These are phyloP conservation scores for Junco hyemalis DNA, from an alignment of 2,113 vertebrate species.

Conservation along the genomic window DNA sequence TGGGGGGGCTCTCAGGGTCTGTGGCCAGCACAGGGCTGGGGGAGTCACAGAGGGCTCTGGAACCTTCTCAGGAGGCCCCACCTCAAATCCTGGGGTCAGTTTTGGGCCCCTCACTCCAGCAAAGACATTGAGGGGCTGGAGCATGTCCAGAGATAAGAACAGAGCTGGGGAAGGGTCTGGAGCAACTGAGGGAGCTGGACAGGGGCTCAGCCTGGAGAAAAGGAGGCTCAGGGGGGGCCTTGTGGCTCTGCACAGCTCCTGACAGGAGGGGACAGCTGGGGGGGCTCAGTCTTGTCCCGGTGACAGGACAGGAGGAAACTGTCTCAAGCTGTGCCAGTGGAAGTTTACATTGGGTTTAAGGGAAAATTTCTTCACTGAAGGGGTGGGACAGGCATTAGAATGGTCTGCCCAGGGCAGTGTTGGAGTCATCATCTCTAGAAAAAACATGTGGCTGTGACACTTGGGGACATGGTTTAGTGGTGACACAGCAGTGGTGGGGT, in stretches of 20 bases:
- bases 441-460: neutral
- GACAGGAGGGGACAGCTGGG: neutral
- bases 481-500: neutral
- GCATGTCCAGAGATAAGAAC: neutral
- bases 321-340: neutral
- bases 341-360: neutral
- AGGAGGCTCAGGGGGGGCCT: neutral
- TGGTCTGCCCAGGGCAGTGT: neutral
- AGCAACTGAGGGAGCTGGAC: neutral
- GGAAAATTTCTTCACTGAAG: neutral
- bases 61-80: neutral
- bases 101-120: neutral
- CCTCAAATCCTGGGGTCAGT: neutral
- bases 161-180: neutral
- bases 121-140: neutral
- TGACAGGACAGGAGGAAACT: neutral
- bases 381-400: neutral
- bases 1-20: neutral
- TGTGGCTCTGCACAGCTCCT: neutral
- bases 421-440: neutral
- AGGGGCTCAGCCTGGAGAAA: neutral
- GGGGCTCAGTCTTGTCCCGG: neutral
- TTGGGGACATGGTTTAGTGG: neutral
- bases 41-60: neutral
- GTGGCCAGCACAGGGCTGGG: neutral